Evolutionary conservation across 2,797 vertebrate species (phyloP).

Genomic region (Notolabrus celidotus): DNA sequence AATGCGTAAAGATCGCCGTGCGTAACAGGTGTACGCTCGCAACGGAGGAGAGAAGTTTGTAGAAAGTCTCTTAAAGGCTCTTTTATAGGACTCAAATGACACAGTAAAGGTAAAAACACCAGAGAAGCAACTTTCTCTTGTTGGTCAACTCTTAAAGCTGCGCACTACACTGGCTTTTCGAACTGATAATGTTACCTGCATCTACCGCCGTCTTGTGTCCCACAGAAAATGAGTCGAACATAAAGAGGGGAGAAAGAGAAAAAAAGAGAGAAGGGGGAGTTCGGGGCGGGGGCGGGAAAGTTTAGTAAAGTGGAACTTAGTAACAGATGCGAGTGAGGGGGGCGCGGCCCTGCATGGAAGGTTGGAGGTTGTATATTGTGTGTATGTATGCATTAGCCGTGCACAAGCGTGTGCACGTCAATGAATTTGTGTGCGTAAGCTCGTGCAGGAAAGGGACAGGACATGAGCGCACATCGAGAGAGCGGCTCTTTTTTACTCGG

Average conservation of each 20-base stretch:
- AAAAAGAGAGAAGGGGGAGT: conserved; percentile 16
- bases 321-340: conserved; percentile 85
- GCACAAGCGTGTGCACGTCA: conserved; percentile 4
- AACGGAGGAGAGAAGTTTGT: conserved; percentile 32
- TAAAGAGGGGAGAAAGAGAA: conserved; percentile 22
- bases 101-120: neutral
- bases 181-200: conserved; percentile 17
- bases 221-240: conserved; percentile 55
- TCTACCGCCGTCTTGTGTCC: conserved; percentile 8
- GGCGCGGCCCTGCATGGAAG: conserved; percentile 79
- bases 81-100: neutral
- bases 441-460: conserved; percentile 80
- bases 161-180: conserved; percentile 19
- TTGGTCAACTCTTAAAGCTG: neutral
- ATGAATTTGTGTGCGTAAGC: conserved; percentile 51
- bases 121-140: neutral
- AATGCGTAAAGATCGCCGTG: conserved; percentile 54
- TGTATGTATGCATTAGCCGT: conserved; percentile 13
- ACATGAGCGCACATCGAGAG: conserved; percentile 96
- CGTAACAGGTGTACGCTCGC: conserved; percentile 62
- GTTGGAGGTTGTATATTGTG: conserved; percentile 84
- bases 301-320: conserved; percentile 82
- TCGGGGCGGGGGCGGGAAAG: conserved; percentile 68
- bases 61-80: conserved; percentile 7
- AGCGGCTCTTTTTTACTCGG: conserved; percentile 89